Conservation (phyloP, 1,140 invertebrate genomes). For the Ephestia elutella region DNA sequence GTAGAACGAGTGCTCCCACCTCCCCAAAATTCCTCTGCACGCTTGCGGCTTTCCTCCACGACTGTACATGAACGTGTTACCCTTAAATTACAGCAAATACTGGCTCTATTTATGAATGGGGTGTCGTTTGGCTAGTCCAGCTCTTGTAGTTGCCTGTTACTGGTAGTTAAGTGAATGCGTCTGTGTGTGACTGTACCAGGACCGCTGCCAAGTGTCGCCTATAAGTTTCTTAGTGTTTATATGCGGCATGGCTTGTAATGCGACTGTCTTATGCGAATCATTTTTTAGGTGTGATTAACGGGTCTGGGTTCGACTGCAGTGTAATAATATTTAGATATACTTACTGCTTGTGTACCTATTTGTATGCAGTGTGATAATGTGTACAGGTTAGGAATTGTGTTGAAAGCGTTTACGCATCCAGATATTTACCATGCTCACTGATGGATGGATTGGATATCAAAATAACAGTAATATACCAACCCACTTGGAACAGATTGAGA, state of each 20-base stretch:
- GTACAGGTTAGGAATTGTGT: no score
- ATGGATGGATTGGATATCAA: no score
- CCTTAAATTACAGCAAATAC: slow-evolving; percentile 30
- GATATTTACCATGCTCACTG: no score
- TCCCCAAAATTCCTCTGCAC: slow-evolving; percentile 35
- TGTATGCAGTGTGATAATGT: no score
- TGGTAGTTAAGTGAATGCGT: neutral
- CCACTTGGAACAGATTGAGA: no score
- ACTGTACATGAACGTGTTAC: slow-evolving; percentile 35
- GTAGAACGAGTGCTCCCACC: neutral
- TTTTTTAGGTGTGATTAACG: slow-evolving; percentile 1
- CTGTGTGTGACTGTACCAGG: neutral
- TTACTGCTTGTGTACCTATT: no score
- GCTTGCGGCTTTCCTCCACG: slow-evolving; percentile 45
- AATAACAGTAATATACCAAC: no score
- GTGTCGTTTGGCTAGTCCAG: slow-evolving; percentile 13
- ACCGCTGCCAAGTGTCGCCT: neutral
- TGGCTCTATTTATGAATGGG: slow-evolving; percentile 22
- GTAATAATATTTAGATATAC: no score
- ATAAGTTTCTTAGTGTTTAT: neutral
- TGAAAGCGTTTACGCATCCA: no score
- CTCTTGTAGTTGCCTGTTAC: slow-evolving; percentile 6
- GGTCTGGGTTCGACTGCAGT: neutral
- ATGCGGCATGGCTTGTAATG: slow-evolving; percentile 4
- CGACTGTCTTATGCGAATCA: neutral